Conservation (phyloP, 2,888 invertebrate genomes). For the Leptinotarsa juncta region DNA sequence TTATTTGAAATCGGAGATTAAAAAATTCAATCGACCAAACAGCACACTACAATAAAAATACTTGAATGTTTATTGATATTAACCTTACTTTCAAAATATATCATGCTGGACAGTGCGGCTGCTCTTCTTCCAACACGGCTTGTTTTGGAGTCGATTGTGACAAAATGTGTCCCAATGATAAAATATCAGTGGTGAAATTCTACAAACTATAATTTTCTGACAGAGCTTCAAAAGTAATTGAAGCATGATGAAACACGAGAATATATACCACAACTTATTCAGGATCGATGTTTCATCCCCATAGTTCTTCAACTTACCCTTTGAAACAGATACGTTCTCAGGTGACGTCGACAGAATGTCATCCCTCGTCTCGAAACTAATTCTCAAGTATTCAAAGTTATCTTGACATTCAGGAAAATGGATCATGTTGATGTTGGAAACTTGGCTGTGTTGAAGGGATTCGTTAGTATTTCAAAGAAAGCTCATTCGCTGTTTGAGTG, state of each 20-base stretch:
- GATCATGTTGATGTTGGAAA: background rate
- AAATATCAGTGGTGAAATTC: too few species aligned
- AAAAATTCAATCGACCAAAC: background rate
- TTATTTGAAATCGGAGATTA: background rate
- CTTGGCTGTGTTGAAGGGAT: background rate
- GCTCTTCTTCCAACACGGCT: too few species aligned
- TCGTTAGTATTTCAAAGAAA: background rate
- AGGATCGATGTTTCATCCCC: background rate
- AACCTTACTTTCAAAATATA: too few species aligned
- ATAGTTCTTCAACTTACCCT: background rate
- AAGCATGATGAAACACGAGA: background rate
- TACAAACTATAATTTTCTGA: too few species aligned
- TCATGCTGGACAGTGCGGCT: too few species aligned
- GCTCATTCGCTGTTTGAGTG: background rate
- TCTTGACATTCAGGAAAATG: background rate
- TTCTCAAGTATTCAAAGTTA: background rate
- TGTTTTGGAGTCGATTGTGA: too few species aligned
- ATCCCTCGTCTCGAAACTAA: constrained; percentile 4
- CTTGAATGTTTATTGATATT: too few species aligned
- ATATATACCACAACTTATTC: background rate
- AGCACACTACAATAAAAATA: too few species aligned
- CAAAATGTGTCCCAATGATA: too few species aligned
- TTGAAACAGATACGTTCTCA: constrained; percentile 1
- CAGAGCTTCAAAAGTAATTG: too few species aligned
- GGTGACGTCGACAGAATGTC: background rate